Evolutionary conservation across 2,797 vertebrate genomes (phyloP).

Genomic region (Huso huso): DNA sequence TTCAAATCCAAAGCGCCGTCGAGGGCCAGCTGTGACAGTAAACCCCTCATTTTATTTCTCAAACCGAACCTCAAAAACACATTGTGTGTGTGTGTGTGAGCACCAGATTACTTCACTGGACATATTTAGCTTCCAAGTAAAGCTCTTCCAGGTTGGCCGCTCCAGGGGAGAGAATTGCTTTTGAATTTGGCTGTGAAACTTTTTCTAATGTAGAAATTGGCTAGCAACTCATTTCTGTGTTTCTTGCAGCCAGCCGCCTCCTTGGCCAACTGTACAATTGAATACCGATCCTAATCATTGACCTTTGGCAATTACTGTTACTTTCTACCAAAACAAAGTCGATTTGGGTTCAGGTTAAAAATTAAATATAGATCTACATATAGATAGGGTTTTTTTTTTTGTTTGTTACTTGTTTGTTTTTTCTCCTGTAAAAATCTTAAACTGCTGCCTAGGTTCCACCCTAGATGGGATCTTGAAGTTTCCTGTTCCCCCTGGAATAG

Average conservation of each 20-base stretch:
- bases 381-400: too few relatives aligned
- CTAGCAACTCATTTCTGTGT: neutral
- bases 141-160: neutral
- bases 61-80: neutral
- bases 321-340: too few relatives aligned
- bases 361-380: too few relatives aligned
- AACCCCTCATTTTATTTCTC: constrained; percentile 6
- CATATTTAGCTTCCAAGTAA: neutral
- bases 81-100: neutral
- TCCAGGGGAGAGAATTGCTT: neutral
- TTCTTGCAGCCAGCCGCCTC: neutral
- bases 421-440: too few relatives aligned
- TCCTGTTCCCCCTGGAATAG: neutral
- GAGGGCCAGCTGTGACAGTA: constrained; percentile 16
- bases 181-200: too few relatives aligned
- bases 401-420: too few relatives aligned
- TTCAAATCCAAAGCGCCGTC: constrained; percentile 46
- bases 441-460: too few relatives aligned
- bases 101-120: neutral
- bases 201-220: too few relatives aligned
- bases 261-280: neutral
- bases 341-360: too few relatives aligned
- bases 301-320: too few relatives aligned
- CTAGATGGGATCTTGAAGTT: neutral
- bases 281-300: too few relatives aligned